Percentiles rank a stretch among this genome's conserved stretches.
phyloP scores from a whole-genome alignment of 2,797 vertebrate species.

The Cygnus olor region DNA sequence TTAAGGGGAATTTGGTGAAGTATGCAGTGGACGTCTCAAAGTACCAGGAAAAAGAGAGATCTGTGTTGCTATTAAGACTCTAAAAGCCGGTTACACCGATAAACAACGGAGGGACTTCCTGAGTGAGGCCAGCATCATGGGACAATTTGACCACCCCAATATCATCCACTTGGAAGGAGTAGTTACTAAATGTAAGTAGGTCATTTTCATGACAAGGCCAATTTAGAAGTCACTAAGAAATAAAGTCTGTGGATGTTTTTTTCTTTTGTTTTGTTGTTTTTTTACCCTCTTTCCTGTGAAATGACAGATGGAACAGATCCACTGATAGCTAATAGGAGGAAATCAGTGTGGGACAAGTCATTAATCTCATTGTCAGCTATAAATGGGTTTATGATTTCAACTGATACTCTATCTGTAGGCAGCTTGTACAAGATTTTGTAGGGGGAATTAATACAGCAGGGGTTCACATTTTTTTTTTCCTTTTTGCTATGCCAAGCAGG shows the following conservation, averaged over 20 bases:
- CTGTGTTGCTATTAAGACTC: constrained; percentile 96
- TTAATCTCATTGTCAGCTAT: constrained; percentile 95
- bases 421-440: constrained; percentile 81
- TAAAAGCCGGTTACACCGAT: constrained; percentile 97
- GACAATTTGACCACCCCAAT: constrained; percentile 98
- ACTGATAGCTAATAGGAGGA: constrained; percentile 87
- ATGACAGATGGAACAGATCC: constrained; percentile 83
- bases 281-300: constrained; percentile 67
- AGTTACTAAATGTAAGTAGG: constrained; percentile 94
- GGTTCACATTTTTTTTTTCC: not conserved
- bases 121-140: constrained; percentile 98
- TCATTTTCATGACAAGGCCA: constrained; percentile 44
- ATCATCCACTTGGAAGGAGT: constrained; percentile 98
- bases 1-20: constrained; percentile 95
- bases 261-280: not conserved
- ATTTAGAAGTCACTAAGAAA: constrained; percentile 70
- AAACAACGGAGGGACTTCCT: constrained; percentile 97
- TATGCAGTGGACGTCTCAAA: constrained; percentile 96
- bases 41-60: constrained; percentile 96
- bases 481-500: constrained; percentile 62
- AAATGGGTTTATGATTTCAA: constrained; percentile 89
- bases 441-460: constrained; percentile 72
- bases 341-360: constrained; percentile 84
- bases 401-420: constrained; percentile 86
- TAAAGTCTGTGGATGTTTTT: constrained; percentile 48